These are phyloP conservation scores for Neoitamus cyanurus DNA, from an alignment of 2,888 invertebrate genomes.

Conservation along the genomic window DNA sequence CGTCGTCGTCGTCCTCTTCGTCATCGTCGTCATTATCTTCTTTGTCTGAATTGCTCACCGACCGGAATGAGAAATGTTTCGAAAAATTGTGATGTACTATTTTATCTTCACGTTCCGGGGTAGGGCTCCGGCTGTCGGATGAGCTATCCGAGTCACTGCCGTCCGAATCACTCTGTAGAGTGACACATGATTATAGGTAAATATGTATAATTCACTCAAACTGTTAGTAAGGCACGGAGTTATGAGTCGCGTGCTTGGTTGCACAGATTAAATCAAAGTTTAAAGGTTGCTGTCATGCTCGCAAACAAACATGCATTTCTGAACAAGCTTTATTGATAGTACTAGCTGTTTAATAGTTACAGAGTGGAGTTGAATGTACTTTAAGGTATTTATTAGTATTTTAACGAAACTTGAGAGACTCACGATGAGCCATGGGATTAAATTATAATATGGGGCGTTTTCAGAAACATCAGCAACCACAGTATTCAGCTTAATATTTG, in stretches of 20 bases:
- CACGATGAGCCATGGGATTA: too few relatives aligned
- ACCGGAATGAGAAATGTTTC: slow-evolving; percentile 53
- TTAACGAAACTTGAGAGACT: too few relatives aligned
- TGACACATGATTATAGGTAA: neutral
- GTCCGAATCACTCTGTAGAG: slow-evolving; percentile 51
- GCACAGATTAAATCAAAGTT: neutral
- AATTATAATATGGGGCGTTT: too few relatives aligned
- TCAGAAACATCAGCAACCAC: too few relatives aligned
- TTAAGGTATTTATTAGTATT: too few relatives aligned
- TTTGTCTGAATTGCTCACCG: slow-evolving; percentile 61
- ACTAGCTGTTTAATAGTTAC: too few relatives aligned
- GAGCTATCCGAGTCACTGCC: slow-evolving; percentile 62
- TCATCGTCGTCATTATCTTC: slow-evolving; percentile 60
- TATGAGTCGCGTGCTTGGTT: neutral
- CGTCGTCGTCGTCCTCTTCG: slow-evolving; percentile 55
- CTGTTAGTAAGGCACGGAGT: neutral
- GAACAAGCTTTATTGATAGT: too few relatives aligned
- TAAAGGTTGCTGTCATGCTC: too few relatives aligned
- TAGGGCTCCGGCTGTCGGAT: slow-evolving; percentile 60
- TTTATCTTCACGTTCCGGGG: slow-evolving; percentile 55
- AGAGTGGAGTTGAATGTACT: too few relatives aligned
- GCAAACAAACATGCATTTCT: neutral
- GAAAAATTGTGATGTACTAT: slow-evolving; percentile 53
- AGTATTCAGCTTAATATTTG: too few relatives aligned
- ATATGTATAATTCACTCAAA: neutral